These are phyloP conservation scores for Glandiceps talaboti DNA, from an alignment of 53 echinoderm and acorn worm species.

Conservation along the genomic window DNA sequence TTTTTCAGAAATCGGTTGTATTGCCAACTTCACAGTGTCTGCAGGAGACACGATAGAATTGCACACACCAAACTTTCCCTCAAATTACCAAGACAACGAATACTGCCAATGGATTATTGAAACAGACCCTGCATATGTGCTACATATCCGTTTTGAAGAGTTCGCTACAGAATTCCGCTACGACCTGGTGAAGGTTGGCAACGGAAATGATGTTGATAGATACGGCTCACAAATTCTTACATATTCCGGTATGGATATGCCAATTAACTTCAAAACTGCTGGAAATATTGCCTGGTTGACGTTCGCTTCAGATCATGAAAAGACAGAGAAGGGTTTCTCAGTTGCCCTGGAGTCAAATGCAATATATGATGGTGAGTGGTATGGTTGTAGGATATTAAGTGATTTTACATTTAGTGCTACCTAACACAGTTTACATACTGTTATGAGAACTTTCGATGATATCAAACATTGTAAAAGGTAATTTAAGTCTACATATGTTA, in stretches of 20 bases:
- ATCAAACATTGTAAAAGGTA: too few species aligned
- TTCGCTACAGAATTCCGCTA: slow-evolving; percentile 77
- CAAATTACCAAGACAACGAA: slow-evolving; percentile 67
- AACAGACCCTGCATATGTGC: slow-evolving; percentile 24
- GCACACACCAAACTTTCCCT: slow-evolving; percentile 77
- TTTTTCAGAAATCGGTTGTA: slow-evolving; percentile 51
- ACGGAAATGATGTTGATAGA: not conserved
- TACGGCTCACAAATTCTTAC: not conserved
- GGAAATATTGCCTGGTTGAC: slow-evolving; percentile 54
- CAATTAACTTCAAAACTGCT: slow-evolving; percentile 6
- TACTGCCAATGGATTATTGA: slow-evolving; percentile 79
- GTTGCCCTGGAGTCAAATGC: slow-evolving; percentile 15
- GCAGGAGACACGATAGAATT: slow-evolving; percentile 40
- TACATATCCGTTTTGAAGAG: slow-evolving; percentile 35
- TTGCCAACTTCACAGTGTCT: slow-evolving; percentile 66
- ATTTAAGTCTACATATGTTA: too few species aligned
- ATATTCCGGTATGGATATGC: slow-evolving; percentile 8
- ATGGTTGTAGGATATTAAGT: too few species aligned
- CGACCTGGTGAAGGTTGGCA: slow-evolving; percentile 49
- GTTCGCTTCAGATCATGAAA: slow-evolving; percentile 63
- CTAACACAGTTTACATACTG: too few species aligned
- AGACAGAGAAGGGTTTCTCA: slow-evolving; percentile 91
- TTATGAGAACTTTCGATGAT: too few species aligned
- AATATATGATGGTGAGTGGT: not conserved
- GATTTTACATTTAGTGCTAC: too few species aligned